Conservation (phyloP, 2,797 vertebrate genomes). For the Tenualosa thibaudeaui region DNA sequence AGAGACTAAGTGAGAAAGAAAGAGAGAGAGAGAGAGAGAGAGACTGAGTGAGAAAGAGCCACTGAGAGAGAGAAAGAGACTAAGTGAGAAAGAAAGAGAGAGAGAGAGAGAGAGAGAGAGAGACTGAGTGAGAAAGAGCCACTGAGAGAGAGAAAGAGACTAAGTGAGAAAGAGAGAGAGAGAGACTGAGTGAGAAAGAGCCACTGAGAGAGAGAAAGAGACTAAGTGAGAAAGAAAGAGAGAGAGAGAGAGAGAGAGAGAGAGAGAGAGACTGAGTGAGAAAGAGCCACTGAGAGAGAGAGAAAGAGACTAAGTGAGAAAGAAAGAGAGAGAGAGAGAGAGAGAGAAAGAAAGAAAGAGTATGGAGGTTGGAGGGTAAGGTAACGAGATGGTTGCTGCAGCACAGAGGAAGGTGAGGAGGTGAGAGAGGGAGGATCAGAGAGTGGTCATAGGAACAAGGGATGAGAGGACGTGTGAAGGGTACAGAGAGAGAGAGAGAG, state of each 20-base stretch:
- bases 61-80: background rate
- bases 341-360: background rate
- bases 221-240: background rate
- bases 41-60: too few species aligned
- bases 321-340: background rate
- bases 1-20: background rate
- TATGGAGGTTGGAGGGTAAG: background rate
- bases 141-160: background rate
- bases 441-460: background rate
- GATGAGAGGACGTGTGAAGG: conserved; percentile 3
- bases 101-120: background rate
- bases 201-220: background rate
- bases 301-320: background rate
- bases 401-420: background rate
- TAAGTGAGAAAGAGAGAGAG: too few species aligned
- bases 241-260: too few species aligned
- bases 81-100: background rate
- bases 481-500: conserved; percentile 6
- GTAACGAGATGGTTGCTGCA: background rate
- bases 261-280: too few species aligned
- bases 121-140: too few species aligned
- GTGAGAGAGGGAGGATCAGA: conserved; percentile 33
- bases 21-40: background rate
- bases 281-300: too few species aligned
- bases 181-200: background rate